Conservation (phyloP, 2,797 vertebrate genomes). For the Balearica regulorum region DNA sequence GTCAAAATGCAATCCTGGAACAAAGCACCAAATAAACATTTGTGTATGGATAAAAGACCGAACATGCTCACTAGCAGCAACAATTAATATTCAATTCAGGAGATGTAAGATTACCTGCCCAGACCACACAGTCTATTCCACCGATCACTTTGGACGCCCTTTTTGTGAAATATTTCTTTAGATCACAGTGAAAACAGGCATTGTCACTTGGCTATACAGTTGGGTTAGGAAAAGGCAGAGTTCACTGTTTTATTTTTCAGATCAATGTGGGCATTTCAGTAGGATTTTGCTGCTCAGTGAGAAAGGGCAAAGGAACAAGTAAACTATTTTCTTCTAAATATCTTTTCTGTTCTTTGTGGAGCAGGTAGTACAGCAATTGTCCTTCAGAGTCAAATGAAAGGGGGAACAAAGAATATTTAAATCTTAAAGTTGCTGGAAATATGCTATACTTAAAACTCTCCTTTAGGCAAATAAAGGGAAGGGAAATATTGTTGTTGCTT, state of each 20-base stretch:
- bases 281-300: conserved; percentile 37
- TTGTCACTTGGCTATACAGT: background rate
- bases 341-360: background rate
- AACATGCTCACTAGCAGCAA: background rate
- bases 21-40: background rate
- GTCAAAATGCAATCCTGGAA: background rate
- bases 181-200: background rate
- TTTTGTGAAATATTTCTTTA: background rate
- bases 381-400: background rate
- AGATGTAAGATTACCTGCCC: background rate
- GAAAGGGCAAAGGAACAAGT: conserved; percentile 3
- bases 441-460: background rate
- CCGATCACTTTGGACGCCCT: background rate
- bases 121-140: background rate
- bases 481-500: background rate
- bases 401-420: background rate
- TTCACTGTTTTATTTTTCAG: background rate
- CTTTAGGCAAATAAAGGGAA: background rate
- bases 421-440: background rate
- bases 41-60: background rate
- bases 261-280: conserved; percentile 18
- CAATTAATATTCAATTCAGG: background rate
- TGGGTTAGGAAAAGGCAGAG: background rate
- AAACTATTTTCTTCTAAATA: background rate
- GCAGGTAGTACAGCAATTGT: background rate